Evolutionary conservation across 1,140 invertebrate species (phyloP), one percentile per base, ranked within the genome.

Genomic region (Centruroides vittatus): DNA sequence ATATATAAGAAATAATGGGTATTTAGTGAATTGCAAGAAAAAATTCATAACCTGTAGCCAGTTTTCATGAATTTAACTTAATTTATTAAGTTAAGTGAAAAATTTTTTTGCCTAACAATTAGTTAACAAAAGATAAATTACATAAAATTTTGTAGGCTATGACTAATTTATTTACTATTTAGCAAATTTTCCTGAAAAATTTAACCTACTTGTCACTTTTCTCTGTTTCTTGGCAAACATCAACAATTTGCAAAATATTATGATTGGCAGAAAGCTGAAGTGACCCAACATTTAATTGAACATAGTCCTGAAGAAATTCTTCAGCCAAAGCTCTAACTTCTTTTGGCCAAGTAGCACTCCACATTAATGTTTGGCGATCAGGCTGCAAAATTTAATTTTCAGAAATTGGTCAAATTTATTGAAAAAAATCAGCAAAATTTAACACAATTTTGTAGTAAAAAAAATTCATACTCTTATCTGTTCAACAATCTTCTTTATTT

Each of bases 401-500:
- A 49, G 13, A 61, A 54, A 46, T 35, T 48, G 10, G 11, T 48
- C 0, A 47, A 58, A 13, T 35, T 70, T 81, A 61, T 12, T 76
- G 34, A 58, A 51, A 52, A 36, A 23, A 23, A 12, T 0, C 23
- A 23, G 2, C 23, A 23, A 23, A 23, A 23, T 2, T 23, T 23
- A 2, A 23, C 23, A 23, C 23, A 23, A 23, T 23, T 23, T 23
- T 23, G 1, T 23, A 2, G 23, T 41, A 3, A 41, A 41, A 41
- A 41, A 41, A 41, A 6, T 8, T 48, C 57, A 55, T 50, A 62
- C 61, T 35, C 61, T 63, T 8, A 98, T 94, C 75, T 98, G 92
- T 70, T 90, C 86, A 66, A 98, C 84, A 70, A 98, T 97, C 76
- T 96, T 96, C 58, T 93, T 80, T 65, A 99, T 98, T 76, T 98